A percentile compares a stretch with the other conserved stretches of the same genome.
phyloP scores from a whole-genome alignment of 2,113 vertebrate genomes.

The Oreochromis niloticus region DNA sequence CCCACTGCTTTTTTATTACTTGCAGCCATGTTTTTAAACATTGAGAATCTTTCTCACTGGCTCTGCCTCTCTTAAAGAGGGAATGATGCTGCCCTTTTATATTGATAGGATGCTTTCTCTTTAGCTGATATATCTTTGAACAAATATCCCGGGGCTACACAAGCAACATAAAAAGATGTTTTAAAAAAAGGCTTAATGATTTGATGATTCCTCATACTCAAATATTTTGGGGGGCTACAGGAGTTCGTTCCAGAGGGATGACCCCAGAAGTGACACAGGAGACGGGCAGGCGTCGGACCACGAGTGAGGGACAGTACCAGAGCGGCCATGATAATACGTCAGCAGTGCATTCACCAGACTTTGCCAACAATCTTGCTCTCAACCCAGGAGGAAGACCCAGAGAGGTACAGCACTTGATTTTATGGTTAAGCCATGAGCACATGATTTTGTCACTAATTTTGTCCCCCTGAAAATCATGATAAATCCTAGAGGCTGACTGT shows the following conservation, averaged over 20 bases:
- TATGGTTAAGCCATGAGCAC: not conserved
- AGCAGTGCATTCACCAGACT: constrained; percentile 76
- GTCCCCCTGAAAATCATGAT: not conserved
- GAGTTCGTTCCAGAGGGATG: constrained; percentile 81
- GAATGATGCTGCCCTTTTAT: not conserved
- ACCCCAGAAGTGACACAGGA: constrained; percentile 72
- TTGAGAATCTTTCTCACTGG: not conserved
- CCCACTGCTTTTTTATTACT: not conserved
- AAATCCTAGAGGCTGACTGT: not conserved
- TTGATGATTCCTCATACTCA: not conserved
- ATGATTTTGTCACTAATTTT: not conserved
- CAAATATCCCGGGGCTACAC: not conserved
- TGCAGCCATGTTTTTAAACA: not conserved
- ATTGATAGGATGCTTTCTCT: not conserved
- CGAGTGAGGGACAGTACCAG: constrained; percentile 90
- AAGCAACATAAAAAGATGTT: not conserved
- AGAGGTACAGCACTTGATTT: constrained; percentile 73
- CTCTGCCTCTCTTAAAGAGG: not conserved
- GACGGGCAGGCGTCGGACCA: constrained; percentile 73
- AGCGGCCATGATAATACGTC: constrained; percentile 70
- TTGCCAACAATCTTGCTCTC: constrained; percentile 82
- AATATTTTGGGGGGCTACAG: constrained; percentile 57
- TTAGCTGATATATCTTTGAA: not conserved
- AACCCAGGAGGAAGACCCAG: constrained; percentile 88
- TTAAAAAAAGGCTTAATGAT: not conserved